Evolutionary conservation across 2,797 vertebrate genomes (phyloP).

Genomic region (Phaenicophaeus curvirostris): DNA sequence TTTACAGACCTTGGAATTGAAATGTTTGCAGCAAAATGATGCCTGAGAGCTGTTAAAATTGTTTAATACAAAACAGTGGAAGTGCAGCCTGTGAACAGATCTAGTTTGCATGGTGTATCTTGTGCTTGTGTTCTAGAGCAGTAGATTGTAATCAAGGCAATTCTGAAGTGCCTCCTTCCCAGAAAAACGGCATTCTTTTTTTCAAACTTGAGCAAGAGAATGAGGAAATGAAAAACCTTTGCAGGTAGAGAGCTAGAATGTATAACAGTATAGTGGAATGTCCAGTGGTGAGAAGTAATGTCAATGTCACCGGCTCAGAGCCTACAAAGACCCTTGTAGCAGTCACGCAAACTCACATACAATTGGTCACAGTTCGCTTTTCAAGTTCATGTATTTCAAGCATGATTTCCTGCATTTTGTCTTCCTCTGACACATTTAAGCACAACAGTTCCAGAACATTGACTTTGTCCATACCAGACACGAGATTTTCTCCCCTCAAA

Average conservation of each 20-base stretch:
- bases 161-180: background rate
- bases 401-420: slow-evolving; percentile 35
- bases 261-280: slow-evolving; percentile 78
- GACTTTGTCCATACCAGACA: slow-evolving; percentile 70
- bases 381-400: slow-evolving; percentile 47
- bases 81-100: background rate
- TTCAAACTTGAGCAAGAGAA: slow-evolving; percentile 75
- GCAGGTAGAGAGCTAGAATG: slow-evolving; percentile 83
- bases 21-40: background rate
- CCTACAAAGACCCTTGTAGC: slow-evolving; percentile 54
- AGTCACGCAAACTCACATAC: slow-evolving; percentile 13
- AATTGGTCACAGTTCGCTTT: slow-evolving; percentile 53
- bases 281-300: slow-evolving; percentile 76
- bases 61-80: background rate
- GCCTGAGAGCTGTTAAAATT: background rate
- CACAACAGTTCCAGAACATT: slow-evolving; percentile 61
- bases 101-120: background rate
- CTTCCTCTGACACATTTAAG: slow-evolving; percentile 66
- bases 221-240: slow-evolving; percentile 79
- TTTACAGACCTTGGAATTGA: background rate
- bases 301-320: slow-evolving; percentile 57
- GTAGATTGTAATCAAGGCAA: background rate
- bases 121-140: background rate
- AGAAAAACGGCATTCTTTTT: slow-evolving; percentile 59
- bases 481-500: background rate